phyloP scores from a whole-genome alignment of 2,797 vertebrate species.

The Morus bassanus region DNA sequence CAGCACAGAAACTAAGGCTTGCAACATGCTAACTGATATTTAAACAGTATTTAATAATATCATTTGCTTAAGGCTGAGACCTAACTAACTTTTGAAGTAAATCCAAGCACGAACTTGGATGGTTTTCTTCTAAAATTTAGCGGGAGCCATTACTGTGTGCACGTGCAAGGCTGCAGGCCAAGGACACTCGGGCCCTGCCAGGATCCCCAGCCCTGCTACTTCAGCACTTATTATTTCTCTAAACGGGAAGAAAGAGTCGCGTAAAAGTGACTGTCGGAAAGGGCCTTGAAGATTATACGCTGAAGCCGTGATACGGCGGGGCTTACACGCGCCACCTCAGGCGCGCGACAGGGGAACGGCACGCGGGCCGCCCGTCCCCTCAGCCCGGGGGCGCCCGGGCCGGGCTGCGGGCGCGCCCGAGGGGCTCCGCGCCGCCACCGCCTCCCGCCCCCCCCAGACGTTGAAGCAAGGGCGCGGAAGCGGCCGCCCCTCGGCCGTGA shows the following conservation, averaged over 20 bases:
- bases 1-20: not conserved
- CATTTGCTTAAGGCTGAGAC: not conserved
- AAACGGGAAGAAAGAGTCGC: fast-evolving
- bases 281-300: fast-evolving
- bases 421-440: fast-evolving
- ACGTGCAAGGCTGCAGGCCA: fast-evolving
- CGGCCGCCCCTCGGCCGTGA: fast-evolving
- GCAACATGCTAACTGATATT: not conserved
- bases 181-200: fast-evolving
- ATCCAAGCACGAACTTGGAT: not conserved
- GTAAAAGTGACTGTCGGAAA: not conserved
- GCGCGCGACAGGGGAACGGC: fast-evolving
- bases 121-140: not conserved
- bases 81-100: not conserved
- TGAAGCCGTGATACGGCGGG: fast-evolving
- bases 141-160: fast-evolving
- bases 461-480: no score
- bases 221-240: not conserved
- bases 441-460: not conserved
- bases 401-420: no score
- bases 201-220: no score
- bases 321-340: not conserved
- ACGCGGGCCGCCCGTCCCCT: fast-evolving
- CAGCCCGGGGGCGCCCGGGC: fast-evolving
- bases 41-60: not conserved